A percentile compares a stretch with the other conserved stretches of the same genome.
phyloP scores from a whole-genome alignment of 2,113 vertebrate genomes.

The Clarias batrachus region DNA sequence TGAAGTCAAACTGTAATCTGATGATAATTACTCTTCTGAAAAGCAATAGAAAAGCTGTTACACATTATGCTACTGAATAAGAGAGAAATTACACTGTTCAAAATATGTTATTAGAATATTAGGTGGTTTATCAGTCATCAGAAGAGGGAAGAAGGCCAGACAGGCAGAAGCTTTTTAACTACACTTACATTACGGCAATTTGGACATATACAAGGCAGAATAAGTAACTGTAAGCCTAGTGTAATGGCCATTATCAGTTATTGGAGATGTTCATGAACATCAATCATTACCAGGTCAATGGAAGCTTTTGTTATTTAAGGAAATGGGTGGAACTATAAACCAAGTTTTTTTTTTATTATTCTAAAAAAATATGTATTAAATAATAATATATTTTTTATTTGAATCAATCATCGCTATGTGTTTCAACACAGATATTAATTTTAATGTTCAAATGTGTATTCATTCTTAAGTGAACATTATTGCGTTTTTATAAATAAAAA shows the following conservation, averaged over 20 bases:
- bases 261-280: neutral
- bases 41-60: constrained; percentile 62
- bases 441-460: neutral
- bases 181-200: neutral
- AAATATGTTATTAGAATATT: constrained; percentile 64
- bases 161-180: constrained; percentile 6
- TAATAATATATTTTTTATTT: neutral
- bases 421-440: neutral
- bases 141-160: constrained; percentile 25
- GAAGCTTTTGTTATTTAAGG: neutral
- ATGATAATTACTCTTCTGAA: constrained; percentile 65
- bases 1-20: constrained; percentile 65
- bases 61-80: constrained; percentile 63
- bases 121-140: constrained; percentile 65
- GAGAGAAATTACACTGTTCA: constrained; percentile 60
- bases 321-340: neutral
- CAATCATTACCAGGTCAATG: neutral
- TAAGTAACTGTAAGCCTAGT: neutral
- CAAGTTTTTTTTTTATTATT: neutral
- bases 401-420: no score
- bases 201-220: neutral
- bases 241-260: neutral
- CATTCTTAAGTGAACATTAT: neutral
- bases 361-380: neutral
- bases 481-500: no score